Evolutionary conservation across 1,140 invertebrate genomes (phyloP).

Genomic region (Elymnias hypermnestra): DNA sequence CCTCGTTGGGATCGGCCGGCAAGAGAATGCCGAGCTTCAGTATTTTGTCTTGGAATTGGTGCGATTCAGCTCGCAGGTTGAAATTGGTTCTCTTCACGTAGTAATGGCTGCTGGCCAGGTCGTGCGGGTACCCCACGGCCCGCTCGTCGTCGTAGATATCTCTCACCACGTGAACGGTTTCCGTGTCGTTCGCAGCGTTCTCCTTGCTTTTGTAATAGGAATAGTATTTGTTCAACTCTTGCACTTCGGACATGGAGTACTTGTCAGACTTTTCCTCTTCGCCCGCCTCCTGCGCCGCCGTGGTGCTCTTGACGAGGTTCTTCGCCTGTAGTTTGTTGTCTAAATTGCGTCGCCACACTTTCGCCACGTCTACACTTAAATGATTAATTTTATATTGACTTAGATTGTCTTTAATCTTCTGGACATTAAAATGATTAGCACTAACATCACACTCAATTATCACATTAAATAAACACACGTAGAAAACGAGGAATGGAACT

Average conservation of each 20-base stretch:
- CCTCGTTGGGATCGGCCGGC: constrained; percentile 78
- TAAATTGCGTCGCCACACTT: constrained; percentile 18
- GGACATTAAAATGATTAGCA: constrained; percentile 52
- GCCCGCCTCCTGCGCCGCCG: constrained; percentile 27
- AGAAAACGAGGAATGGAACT: constrained; percentile 40
- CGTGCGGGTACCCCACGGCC: constrained; percentile 61
- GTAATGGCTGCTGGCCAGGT: constrained; percentile 47
- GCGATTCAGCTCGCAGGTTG: constrained; percentile 47
- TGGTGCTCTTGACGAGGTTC: constrained; percentile 29
- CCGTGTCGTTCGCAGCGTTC: constrained; percentile 23
- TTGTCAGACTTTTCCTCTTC: constrained; percentile 43
- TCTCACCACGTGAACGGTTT: constrained; percentile 25
- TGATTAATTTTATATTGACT: constrained; percentile 20
- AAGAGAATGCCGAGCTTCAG: constrained; percentile 82
- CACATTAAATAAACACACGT: constrained; percentile 62
- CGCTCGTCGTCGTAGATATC: constrained; percentile 75
- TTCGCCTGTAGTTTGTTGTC: constrained; percentile 20
- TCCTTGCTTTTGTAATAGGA: constrained; percentile 44
- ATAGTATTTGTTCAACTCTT: constrained; percentile 44
- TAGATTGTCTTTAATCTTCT: constrained; percentile 28
- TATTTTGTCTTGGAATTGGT: constrained; percentile 55
- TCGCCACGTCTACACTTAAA: constrained; percentile 16
- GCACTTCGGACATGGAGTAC: constrained; percentile 29
- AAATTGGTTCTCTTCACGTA: constrained; percentile 61
- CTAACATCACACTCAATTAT: constrained; percentile 69